Conservation (phyloP, 2,888 invertebrate species). For the Chrysodeixis includens region DNA sequence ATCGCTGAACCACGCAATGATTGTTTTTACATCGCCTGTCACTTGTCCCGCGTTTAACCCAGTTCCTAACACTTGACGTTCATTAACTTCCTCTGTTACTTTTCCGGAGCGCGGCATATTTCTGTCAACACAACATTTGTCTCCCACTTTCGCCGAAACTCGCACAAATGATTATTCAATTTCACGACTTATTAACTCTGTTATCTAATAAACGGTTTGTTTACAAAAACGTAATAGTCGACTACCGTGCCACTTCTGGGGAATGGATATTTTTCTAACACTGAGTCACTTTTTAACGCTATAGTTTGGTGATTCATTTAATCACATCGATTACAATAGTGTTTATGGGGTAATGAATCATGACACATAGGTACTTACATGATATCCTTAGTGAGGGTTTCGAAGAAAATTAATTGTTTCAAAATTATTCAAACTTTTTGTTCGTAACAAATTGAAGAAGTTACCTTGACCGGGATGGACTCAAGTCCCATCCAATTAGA, state of each 20-base stretch:
- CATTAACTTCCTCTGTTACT: constrained; percentile 75
- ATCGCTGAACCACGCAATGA: constrained; percentile 34
- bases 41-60: constrained; percentile 75
- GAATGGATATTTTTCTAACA: constrained; percentile 19
- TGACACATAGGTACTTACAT: neutral
- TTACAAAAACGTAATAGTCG: constrained; percentile 46
- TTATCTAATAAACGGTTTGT: constrained; percentile 68
- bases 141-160: constrained; percentile 65
- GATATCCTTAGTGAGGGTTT: neutral
- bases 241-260: constrained; percentile 28
- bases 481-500: neutral
- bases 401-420: neutral
- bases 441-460: neutral
- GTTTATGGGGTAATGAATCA: constrained; percentile 46
- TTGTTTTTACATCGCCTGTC: constrained; percentile 57
- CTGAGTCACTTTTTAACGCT: constrained; percentile 43
- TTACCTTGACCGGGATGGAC: neutral
- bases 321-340: constrained; percentile 20
- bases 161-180: constrained; percentile 76
- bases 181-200: constrained; percentile 71
- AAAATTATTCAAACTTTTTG: neutral
- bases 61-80: constrained; percentile 72
- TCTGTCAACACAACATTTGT: constrained; percentile 73
- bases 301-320: constrained; percentile 43
- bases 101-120: constrained; percentile 72